Evolutionary conservation across 2,113 vertebrate genomes (phyloP), one percentile per base, ranked within the genome.

Genomic region (Rostratula benghalensis): DNA sequence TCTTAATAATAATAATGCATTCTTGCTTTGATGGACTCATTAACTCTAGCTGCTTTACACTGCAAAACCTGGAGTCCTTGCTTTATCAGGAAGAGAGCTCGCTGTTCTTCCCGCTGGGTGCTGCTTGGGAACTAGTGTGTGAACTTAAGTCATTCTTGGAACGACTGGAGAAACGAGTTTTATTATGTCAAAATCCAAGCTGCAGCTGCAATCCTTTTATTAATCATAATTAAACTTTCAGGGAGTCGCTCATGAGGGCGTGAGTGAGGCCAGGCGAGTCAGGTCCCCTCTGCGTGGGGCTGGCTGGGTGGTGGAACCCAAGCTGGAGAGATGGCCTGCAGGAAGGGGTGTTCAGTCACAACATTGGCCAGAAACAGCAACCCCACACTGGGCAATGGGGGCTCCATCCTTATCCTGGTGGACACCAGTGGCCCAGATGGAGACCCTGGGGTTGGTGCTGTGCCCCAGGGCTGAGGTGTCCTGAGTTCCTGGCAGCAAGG

Each of bases 361-460:
- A 13, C 1, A 3, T 14, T 30, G 25, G 39, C 31, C 43, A 19
- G 28, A 28, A 6, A 30, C 4, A 43, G 61, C 50, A n/a, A 20
- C 6, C 4, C 9, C 13, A 1, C 2, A 0, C 9, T 21, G 60
- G 9, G 20, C 14, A 48, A 0, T 0, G 5, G 21, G 13, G 25
- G 3, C 63, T 15, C 37, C 11, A 4, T 7, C 43, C 28, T 8
- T 3, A 3, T 9, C 43, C 17, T 9, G 39, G 35, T 17, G 30
- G 57, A 6, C 7, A 33, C 24, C 16, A 7, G 48, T 6, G 53
- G 10, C 5, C 48, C 8, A 3, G 3, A 2, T 10, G 39, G 70
- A 21, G 53, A 51, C 11, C 25, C 45, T 1, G 24, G 13, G 11
- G 7, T 2, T 0, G 13, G 48, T 5, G 48, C 80, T 3, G 0